Evolutionary conservation across 35 echinoderm and acorn worm genomes (phyloP).

Genomic region (Patiria miniata): DNA sequence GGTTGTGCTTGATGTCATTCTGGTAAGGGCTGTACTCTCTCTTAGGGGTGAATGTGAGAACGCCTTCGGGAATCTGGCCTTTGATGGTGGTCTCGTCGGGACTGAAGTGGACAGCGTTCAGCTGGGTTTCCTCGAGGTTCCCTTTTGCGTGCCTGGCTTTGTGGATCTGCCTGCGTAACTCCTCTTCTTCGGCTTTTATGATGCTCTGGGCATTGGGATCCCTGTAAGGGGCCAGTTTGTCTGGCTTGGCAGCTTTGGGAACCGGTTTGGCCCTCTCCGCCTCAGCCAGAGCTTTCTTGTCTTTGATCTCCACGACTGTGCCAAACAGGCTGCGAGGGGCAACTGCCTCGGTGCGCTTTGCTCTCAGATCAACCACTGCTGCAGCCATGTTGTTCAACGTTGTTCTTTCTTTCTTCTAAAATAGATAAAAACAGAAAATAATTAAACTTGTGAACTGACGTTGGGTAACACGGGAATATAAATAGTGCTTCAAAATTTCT

Average conservation of each 20-base stretch:
- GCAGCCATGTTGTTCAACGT: constrained; percentile 48
- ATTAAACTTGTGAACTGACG: too few species aligned
- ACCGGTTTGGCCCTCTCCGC: constrained; percentile 33
- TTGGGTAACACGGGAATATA: too few species aligned
- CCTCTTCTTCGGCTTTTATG: constrained; percentile 47
- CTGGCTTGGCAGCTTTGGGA: constrained; percentile 39
- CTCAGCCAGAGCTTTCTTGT: constrained; percentile 48
- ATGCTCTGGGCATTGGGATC: constrained; percentile 38
- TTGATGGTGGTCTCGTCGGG: constrained; percentile 56
- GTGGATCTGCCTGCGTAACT: constrained; percentile 54
- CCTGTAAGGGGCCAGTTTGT: constrained; percentile 72
- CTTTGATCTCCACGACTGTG: constrained; percentile 81
- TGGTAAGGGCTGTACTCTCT: constrained; percentile 65
- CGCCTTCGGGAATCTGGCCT: constrained; percentile 25
- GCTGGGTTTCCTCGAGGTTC: constrained; percentile 65
- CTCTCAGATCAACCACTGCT: constrained; percentile 56
- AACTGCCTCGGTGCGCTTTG: constrained; percentile 87
- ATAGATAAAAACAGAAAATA: background rate
- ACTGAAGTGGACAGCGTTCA: constrained; percentile 67
- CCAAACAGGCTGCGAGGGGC: constrained; percentile 92
- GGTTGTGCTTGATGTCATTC: constrained; percentile 75
- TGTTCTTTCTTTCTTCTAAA: background rate
- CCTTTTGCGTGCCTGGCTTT: constrained; percentile 58
- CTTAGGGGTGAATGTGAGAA: constrained; percentile 60
- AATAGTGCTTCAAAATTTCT: too few species aligned